phyloP scores from a whole-genome alignment of 2,888 invertebrate genomes.

The Aspidiotus destructor region DNA sequence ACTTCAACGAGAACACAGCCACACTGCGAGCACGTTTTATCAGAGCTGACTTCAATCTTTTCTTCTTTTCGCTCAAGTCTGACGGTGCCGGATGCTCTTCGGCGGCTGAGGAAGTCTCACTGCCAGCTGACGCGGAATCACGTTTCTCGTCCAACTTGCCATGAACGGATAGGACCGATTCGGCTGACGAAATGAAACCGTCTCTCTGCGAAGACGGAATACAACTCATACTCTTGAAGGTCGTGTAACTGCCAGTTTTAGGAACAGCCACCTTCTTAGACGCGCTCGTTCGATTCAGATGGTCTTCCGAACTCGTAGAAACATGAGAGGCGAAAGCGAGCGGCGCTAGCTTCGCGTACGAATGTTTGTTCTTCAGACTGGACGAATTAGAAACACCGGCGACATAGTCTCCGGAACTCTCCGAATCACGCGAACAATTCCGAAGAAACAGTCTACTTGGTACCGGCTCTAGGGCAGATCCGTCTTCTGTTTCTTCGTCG shows the following conservation, averaged over 20 bases:
- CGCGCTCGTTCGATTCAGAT: conserved; percentile 14
- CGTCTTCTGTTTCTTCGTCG: conserved; percentile 22
- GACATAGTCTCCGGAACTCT: conserved; percentile 18
- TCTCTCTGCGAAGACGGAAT: conserved; percentile 48
- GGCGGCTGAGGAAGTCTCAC: conserved; percentile 28
- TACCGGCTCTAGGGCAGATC: neutral
- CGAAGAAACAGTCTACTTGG: neutral
- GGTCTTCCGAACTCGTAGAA: conserved; percentile 16
- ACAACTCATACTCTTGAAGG: conserved; percentile 59
- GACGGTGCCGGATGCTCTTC: conserved; percentile 28
- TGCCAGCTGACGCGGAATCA: conserved; percentile 15
- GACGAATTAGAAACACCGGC: neutral
- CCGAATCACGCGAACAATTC: conserved; percentile 13
- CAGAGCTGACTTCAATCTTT: conserved; percentile 59
- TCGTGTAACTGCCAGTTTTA: conserved; percentile 9
- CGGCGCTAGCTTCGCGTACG: neutral
- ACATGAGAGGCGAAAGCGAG: neutral
- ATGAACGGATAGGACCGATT: conserved; percentile 60
- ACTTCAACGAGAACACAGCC: conserved; percentile 72
- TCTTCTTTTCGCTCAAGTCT: conserved; percentile 54
- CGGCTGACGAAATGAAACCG: conserved; percentile 43
- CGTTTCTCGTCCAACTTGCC: conserved; percentile 2
- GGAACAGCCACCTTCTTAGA: conserved; percentile 10
- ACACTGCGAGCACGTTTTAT: conserved; percentile 77
- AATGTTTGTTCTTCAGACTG: neutral